A percentile compares a stretch with the other conserved stretches of the same genome.
Conservation (phyloP, 2,888 invertebrate species). For the Unio pictorum region DNA sequence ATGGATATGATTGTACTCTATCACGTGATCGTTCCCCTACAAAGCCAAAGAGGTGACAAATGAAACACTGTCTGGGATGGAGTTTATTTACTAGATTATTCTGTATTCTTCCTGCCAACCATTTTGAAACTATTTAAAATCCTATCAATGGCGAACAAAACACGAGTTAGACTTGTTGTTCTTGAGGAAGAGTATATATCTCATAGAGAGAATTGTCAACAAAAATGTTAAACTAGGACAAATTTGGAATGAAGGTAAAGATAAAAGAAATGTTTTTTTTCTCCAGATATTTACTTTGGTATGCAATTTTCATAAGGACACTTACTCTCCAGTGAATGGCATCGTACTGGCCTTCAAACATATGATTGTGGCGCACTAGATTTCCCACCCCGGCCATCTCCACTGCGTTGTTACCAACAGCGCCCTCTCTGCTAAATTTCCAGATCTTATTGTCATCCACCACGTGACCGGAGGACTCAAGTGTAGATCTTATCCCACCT, state of each 20-base stretch:
- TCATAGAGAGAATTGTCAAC: too few species aligned
- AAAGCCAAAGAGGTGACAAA: background rate
- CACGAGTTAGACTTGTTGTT: too few species aligned
- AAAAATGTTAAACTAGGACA: background rate
- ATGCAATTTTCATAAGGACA: too few species aligned
- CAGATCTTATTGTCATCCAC: slow-evolving; percentile 35
- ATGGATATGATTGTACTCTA: slow-evolving; percentile 48
- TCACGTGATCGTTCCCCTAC: slow-evolving; percentile 51
- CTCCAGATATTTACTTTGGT: too few species aligned
- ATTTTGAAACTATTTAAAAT: too few species aligned
- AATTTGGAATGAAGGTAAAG: too few species aligned
- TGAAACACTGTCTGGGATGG: background rate
- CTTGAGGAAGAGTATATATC: too few species aligned
- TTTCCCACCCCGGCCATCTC: slow-evolving; percentile 28
- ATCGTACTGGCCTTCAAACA: slow-evolving; percentile 37
- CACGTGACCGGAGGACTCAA: slow-evolving; percentile 29
- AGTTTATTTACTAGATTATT: too few species aligned
- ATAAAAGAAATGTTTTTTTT: too few species aligned
- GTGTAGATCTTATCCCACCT: slow-evolving; percentile 37
- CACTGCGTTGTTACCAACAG: slow-evolving; percentile 29
- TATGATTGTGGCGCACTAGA: slow-evolving; percentile 32
- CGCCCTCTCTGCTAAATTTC: slow-evolving; percentile 28
- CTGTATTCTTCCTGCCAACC: too few species aligned
- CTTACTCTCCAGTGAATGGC: slow-evolving; percentile 32
- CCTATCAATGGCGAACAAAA: too few species aligned